phyloP scores from a whole-genome alignment of 2,113 vertebrate genomes.

The Baryphthengus martii region DNA sequence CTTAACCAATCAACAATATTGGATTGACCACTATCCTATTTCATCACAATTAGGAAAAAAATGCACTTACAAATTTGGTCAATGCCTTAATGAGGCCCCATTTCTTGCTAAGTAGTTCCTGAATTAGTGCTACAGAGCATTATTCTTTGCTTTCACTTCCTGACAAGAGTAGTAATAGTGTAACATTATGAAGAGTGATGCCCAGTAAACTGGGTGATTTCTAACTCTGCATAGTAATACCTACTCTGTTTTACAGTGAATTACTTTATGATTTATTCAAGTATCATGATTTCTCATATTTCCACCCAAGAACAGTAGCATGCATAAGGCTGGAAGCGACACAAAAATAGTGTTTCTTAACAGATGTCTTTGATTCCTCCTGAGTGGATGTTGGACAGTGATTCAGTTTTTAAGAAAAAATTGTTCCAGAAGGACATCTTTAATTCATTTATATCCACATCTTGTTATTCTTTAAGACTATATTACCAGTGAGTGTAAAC shows the following conservation, averaged over 20 bases:
- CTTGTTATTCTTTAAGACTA: background rate
- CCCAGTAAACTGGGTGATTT: background rate
- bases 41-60: background rate
- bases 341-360: background rate
- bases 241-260: background rate
- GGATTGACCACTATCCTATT: background rate
- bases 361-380: background rate
- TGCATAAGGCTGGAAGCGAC: background rate
- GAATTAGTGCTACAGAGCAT: background rate
- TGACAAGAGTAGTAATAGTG: background rate
- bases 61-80: background rate
- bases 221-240: background rate
- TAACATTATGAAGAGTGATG: slow-evolving; percentile 4
- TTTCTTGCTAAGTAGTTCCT: slow-evolving; percentile 21
- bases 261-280: background rate
- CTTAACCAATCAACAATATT: background rate
- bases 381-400: background rate
- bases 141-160: background rate
- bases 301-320: background rate
- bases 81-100: background rate
- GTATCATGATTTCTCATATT: background rate
- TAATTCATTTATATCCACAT: background rate
- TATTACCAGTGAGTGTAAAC: background rate
- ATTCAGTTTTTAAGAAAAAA: background rate
- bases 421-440: background rate